Base-by-base conservation (phyloP, 2,888 invertebrate species). In the Aporophyla lueneburgensis region DNA sequence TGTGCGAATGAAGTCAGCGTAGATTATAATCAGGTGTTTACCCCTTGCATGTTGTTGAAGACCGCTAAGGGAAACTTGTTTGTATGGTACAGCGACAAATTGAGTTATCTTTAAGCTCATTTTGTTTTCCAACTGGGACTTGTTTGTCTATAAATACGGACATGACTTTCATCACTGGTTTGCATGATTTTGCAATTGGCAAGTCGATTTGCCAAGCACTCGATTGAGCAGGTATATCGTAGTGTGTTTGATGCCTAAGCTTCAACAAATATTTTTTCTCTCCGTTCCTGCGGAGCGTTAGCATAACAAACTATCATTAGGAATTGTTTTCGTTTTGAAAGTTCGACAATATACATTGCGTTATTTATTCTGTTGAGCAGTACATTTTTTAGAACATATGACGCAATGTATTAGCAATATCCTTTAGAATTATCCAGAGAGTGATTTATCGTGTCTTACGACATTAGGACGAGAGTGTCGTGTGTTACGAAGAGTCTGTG, bases 11-110 rank as follows among this genome's bases (percentile, higher is more conserved):
- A 59, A 40, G 61, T 76, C 14, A 59, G 53, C 63, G 61, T 51
- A 73, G 83, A 83, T 85, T 7, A 43, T 59, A 53, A 85, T 83
- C 83, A 82, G 54, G 82, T 83, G 72, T 78, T 83, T 77, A 71
- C 82, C 33, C 40, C 27, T 43, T 53, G 21, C 43, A 53, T 66
- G 59, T 33, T 27, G 53, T 61, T 58, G 27, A 27, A 46, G 40
- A 54, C 59, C 56, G 10, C 16, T 58, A 67, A 66, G 19, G 54
- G 56, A 68, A 75, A 85, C 83, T 67, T 46, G 86, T 85, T 76
- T 56, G 27, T 21, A 53, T 56, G 53, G n/a, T 63, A 14, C 59
- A 59, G 14, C 54, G 59, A 82, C 72, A 73, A 83, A 83, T 82
- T 76, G 58, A 76, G 62, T 46, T 85, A 62, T 85, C 65, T 66